A percentile compares a stretch with the other conserved stretches of the same genome.
phyloP scores from a whole-genome alignment of 2,797 vertebrate species.

The Psittacula echo region DNA sequence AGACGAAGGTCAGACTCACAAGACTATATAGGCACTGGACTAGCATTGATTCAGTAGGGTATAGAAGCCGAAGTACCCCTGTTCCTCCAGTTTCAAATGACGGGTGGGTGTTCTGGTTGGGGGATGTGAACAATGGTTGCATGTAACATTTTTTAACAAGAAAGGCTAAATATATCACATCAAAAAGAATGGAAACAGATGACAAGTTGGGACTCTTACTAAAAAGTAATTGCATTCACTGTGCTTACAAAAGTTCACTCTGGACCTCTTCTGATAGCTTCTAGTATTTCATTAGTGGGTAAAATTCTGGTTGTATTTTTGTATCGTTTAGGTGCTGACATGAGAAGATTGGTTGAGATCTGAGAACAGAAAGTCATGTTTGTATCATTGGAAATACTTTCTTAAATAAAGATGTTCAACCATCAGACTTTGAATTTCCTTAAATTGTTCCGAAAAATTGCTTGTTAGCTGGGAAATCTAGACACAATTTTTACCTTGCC shows the following conservation, averaged over 20 bases:
- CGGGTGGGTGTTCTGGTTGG: background rate
- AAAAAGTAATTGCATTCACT: background rate
- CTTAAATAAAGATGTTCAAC: background rate
- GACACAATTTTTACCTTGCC: background rate
- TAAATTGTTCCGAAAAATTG: background rate
- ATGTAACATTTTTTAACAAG: background rate
- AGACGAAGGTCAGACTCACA: background rate
- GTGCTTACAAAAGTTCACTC: background rate
- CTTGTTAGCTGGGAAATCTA: background rate
- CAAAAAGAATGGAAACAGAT: background rate
- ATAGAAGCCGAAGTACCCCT: background rate
- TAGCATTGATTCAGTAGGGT: background rate
- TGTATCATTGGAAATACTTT: background rate
- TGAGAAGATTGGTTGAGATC: background rate
- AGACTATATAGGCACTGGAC: background rate
- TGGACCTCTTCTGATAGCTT: background rate
- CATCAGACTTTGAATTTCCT: background rate
- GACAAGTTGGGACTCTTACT: background rate
- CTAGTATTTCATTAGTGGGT: rapidly evolving
- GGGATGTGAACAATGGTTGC: rapidly evolving
- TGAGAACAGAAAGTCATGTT: background rate
- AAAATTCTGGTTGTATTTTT: background rate
- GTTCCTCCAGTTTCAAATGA: background rate
- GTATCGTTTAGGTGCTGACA: background rate
- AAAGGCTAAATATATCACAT: background rate